These are phyloP conservation scores for Periophthalmus magnuspinnatus DNA, from an alignment of 2,797 vertebrate genomes.

Conservation along the genomic window DNA sequence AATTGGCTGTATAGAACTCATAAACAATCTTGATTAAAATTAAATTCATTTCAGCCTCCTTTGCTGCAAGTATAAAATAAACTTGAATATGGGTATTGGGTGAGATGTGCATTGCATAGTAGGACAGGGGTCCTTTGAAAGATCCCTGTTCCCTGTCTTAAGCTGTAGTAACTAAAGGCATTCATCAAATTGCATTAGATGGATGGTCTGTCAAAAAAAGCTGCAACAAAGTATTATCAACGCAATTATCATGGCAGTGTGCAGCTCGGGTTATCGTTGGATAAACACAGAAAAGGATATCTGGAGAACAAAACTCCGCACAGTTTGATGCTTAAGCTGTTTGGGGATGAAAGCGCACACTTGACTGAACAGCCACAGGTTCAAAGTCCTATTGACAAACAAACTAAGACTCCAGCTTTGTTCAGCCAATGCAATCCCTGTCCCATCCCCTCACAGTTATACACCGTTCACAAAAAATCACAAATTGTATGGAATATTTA, in stretches of 20 bases:
- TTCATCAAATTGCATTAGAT: not conserved
- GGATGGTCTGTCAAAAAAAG: not conserved
- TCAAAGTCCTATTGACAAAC: slow-evolving; percentile 43
- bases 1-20: too few species aligned
- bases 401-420: slow-evolving; percentile 25
- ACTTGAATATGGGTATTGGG: too few species aligned
- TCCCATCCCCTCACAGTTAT: not conserved
- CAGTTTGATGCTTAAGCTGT: slow-evolving; percentile 43
- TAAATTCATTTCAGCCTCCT: too few species aligned
- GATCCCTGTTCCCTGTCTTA: too few species aligned
- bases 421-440: slow-evolving; percentile 13
- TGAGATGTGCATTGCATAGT: too few species aligned
- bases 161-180: too few species aligned
- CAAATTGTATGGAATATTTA: slow-evolving; percentile 1
- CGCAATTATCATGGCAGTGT: slow-evolving; percentile 24
- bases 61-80: too few species aligned
- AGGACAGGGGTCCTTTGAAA: too few species aligned
- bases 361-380: slow-evolving; percentile 50
- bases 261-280: slow-evolving; percentile 28
- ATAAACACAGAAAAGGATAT: slow-evolving; percentile 37
- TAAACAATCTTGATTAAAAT: too few species aligned
- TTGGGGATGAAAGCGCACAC: slow-evolving; percentile 41
- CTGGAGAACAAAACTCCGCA: slow-evolving; percentile 22
- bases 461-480: not conserved
- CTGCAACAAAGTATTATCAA: slow-evolving; percentile 29